A percentile compares a stretch with the other conserved stretches of the same genome.
Evolutionary conservation across 2,888 invertebrate species (phyloP).

Genomic region (Diadromus collaris): DNA sequence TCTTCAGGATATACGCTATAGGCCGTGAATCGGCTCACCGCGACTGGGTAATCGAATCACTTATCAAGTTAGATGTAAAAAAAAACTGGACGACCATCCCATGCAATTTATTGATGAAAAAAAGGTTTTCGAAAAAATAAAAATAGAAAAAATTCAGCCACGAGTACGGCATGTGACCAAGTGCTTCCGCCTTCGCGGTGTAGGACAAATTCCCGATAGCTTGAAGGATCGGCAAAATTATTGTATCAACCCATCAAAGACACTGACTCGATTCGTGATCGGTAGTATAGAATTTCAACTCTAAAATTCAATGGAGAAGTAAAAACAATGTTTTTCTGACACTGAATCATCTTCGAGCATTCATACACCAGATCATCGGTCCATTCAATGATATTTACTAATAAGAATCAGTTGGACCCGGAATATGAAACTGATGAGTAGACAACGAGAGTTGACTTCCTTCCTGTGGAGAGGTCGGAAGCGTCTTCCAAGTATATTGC

Average conservation of each 20-base stretch:
- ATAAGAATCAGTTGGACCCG: too few species aligned
- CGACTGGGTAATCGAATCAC: slow-evolving; percentile 50
- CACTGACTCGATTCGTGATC: slow-evolving; percentile 6
- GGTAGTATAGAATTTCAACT: background rate
- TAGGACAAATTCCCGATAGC: slow-evolving; percentile 15
- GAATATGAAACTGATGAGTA: background rate
- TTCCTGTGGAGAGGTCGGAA: slow-evolving; percentile 8
- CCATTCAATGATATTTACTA: background rate
- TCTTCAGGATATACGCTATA: slow-evolving; percentile 33
- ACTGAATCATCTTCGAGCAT: background rate
- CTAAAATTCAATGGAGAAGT: background rate
- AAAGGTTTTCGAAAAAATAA: background rate
- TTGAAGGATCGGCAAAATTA: background rate
- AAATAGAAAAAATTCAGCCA: slow-evolving; percentile 1
- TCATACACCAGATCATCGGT: background rate
- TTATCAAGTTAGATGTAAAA: slow-evolving; percentile 47
- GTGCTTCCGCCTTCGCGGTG: slow-evolving; percentile 35
- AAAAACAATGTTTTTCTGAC: background rate
- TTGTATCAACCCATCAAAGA: background rate
- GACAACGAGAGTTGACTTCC: background rate
- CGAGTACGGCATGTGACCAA: slow-evolving; percentile 39
- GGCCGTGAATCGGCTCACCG: slow-evolving; percentile 20
- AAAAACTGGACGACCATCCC: slow-evolving; percentile 42
- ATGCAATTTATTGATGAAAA: slow-evolving; percentile 33
- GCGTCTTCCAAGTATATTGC: slow-evolving; percentile 52